Percentiles rank a stretch among this genome's conserved stretches.
These are phyloP conservation scores for Melipona quadrifasciata DNA, from an alignment of 1,140 invertebrate species.

Conservation along the genomic window DNA sequence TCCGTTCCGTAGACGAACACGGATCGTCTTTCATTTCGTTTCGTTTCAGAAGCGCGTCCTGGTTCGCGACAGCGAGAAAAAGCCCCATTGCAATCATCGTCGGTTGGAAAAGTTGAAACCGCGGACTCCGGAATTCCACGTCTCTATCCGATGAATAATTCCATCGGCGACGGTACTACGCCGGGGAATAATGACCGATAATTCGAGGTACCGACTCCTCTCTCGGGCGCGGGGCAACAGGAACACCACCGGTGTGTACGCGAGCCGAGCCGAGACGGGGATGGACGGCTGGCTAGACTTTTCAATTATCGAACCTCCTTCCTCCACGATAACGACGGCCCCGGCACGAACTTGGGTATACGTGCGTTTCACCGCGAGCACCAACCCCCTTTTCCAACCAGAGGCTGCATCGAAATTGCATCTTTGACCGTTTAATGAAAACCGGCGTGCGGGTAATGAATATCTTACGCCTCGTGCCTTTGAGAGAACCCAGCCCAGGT, in stretches of 20 bases:
- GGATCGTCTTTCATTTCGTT: not conserved
- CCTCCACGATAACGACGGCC: conserved; percentile 34
- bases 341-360: conserved; percentile 11
- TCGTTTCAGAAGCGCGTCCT: not conserved
- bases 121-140: not conserved
- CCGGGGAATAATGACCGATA: conserved; percentile 47
- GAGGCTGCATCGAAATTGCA: conserved; percentile 34
- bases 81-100: too few relatives aligned
- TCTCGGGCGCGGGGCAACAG: conserved; percentile 24
- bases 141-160: conserved; percentile 42
- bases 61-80: not conserved
- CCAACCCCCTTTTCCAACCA: conserved; percentile 2
- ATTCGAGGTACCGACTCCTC: conserved; percentile 42
- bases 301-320: conserved; percentile 51
- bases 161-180: conserved; percentile 12
- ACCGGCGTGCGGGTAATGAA: conserved; percentile 22
- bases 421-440: conserved; percentile 47
- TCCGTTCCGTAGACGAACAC: not conserved
- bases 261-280: not conserved
- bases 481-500: not conserved
- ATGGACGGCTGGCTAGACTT: conserved; percentile 27
- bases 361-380: not conserved
- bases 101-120: not conserved
- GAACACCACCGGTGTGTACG: conserved; percentile 11
- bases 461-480: conserved; percentile 9